Evolutionary conservation across 2,888 invertebrate genomes (phyloP).

Genomic region (Philereme vetulata): DNA sequence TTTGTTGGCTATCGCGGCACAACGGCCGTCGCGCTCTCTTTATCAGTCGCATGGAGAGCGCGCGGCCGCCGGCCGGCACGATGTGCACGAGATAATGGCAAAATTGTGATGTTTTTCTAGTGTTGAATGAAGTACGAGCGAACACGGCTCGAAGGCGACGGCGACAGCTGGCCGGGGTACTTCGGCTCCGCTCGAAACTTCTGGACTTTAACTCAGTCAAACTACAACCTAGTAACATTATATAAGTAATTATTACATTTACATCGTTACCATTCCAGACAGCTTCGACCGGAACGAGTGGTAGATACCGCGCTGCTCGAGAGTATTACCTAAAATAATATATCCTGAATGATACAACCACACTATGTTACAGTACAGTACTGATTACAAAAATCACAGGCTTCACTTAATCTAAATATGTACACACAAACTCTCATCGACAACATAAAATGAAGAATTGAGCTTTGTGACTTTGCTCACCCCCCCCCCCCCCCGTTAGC

Average conservation of each 20-base stretch:
- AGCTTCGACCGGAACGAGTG: conserved; percentile 29
- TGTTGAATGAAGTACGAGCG: conserved; percentile 42
- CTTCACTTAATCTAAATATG: conserved; percentile 80
- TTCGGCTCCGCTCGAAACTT: conserved; percentile 44
- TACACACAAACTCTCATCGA: conserved; percentile 79
- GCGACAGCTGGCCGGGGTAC: conserved; percentile 34
- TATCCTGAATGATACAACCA: conserved; percentile 62
- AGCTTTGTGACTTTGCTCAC: conserved; percentile 75
- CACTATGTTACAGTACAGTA: conserved; percentile 65
- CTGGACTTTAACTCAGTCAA: conserved; percentile 37
- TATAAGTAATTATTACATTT: conserved; percentile 22
- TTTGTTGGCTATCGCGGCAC: conserved; percentile 64
- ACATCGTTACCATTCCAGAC: conserved; percentile 30
- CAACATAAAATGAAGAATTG: conserved; percentile 73
- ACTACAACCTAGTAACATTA: conserved; percentile 26
- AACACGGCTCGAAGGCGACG: conserved; percentile 40
- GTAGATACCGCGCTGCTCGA: conserved; percentile 42
- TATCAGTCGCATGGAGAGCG: conserved; percentile 71
- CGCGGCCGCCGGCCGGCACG: conserved; percentile 45
- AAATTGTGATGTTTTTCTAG: conserved; percentile 82
- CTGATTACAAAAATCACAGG: conserved; percentile 73
- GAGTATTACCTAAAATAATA: conserved; percentile 45
- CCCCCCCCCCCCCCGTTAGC: conserved; percentile 48
- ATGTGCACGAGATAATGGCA: conserved; percentile 74
- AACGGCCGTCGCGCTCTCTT: conserved; percentile 72